Percentiles rank a stretch among this genome's conserved stretches.
phyloP scores from a whole-genome alignment of 2,888 invertebrate genomes.

The Phragmatobia fuliginosa region DNA sequence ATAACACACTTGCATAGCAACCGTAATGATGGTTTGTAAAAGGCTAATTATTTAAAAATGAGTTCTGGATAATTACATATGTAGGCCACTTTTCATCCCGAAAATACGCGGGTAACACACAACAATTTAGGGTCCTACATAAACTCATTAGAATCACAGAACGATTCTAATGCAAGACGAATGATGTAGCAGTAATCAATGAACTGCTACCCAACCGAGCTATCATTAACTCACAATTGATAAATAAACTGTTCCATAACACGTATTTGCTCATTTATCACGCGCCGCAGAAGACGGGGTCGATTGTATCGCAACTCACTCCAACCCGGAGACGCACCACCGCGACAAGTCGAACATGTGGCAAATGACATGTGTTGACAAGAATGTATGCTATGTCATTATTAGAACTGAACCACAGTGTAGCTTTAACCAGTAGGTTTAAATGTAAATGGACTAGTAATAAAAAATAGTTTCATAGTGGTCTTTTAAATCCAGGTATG shows the following conservation, averaged over 20 bases:
- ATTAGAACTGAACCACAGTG: slow-evolving; percentile 44
- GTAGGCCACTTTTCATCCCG: too few species aligned
- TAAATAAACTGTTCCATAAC: slow-evolving; percentile 32
- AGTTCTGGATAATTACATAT: too few species aligned
- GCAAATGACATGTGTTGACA: slow-evolving; percentile 59
- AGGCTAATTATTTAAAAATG: too few species aligned
- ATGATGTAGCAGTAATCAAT: not conserved
- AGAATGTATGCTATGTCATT: slow-evolving; percentile 49
- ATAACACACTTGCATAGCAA: too few species aligned
- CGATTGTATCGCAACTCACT: slow-evolving; percentile 24
- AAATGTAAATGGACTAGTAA: not conserved
- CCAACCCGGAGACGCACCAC: slow-evolving; percentile 24
- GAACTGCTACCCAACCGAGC: slow-evolving; percentile 8
- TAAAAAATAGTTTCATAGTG: not conserved
- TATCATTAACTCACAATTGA: slow-evolving; percentile 16
- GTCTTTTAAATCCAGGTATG: not conserved
- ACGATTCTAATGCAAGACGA: not conserved
- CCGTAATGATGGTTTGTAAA: too few species aligned
- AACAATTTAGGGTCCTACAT: too few species aligned
- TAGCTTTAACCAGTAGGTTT: slow-evolving; percentile 25
- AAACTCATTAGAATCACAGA: not conserved
- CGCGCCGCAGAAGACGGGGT: slow-evolving; percentile 25
- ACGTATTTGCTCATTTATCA: slow-evolving; percentile 40
- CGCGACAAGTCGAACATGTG: slow-evolving; percentile 44
- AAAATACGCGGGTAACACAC: too few species aligned